A percentile compares a stretch with the other conserved stretches of the same genome.
Evolutionary conservation across 2,113 vertebrate genomes (phyloP).

Genomic region (Otus sunia): DNA sequence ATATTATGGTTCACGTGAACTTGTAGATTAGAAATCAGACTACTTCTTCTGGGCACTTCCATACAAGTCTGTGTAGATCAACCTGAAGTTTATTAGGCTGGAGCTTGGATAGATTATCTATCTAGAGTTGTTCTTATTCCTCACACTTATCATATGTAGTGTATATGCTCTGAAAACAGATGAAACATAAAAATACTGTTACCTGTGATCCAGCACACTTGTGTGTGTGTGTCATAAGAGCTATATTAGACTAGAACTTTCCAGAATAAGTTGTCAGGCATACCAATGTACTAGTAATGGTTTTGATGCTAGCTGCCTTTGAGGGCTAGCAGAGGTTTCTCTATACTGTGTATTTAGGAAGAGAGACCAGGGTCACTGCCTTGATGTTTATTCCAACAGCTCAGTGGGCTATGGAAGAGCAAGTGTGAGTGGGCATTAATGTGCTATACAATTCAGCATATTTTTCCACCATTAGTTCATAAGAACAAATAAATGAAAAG

Average conservation of each 20-base stretch:
- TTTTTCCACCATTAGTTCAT: neutral
- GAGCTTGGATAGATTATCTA: neutral
- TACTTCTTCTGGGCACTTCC: neutral
- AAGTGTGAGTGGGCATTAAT: neutral
- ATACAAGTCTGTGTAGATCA: neutral
- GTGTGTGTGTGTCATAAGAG: rapidly evolving
- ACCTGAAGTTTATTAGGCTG: neutral
- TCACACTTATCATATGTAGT: neutral
- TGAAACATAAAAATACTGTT: neutral
- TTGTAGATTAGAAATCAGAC: neutral
- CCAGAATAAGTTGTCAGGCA: neutral
- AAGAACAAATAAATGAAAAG: neutral
- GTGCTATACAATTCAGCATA: neutral
- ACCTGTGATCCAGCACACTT: neutral
- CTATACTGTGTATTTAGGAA: neutral
- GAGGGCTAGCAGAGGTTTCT: neutral
- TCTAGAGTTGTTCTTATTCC: neutral
- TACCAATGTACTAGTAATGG: neutral
- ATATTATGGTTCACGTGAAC: neutral
- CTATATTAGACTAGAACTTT: neutral
- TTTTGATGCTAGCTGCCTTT: neutral
- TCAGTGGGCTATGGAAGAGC: rapidly evolving
- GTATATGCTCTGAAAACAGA: neutral
- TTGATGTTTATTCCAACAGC: neutral
- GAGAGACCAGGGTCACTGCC: neutral